Base-by-base conservation (phyloP, 2,888 invertebrate genomes). In the Macaria notata region DNA sequence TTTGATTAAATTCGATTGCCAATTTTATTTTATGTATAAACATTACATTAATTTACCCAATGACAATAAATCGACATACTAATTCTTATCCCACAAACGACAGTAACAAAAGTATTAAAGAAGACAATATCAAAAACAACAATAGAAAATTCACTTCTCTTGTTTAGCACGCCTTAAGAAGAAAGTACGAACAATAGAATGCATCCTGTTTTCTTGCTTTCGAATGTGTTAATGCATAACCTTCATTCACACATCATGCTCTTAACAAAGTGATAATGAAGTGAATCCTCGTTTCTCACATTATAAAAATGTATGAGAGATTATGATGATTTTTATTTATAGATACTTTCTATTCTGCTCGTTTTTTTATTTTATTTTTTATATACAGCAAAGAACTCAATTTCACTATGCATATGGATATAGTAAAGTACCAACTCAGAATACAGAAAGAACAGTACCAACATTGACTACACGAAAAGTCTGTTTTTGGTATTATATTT, bases 191-290 rank as follows among this genome's bases (percentile, higher is more conserved):
- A 59, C 57, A 60, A 56, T 54, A 61, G 49, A 52, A 57, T 56
- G 59, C 62, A 65, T 62, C 56, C 56, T 63, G 57, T 56, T 59
- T 60, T 57, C 57, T 54, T 57, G 45, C 48, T 36, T 61, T 49
- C 54, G 4, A 54, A 65, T 19, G 61, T 65, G 67, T 49, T 67
- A 67, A 67, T 67, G 63, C 61, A 62, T 36, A 56, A 41, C 41
- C 56, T 59, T 57, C 54, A 58, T 61, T 56, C 62, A 52, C 58
- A 62, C 55, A 57, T 58, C 59, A 60, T 53, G 56, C 54, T 50
- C 54, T 63, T 56, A 58, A 61, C 57, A 41, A 60, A 65, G 65
- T 61, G 65, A 56, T 65, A 67, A 67, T 60, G 51, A 65, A 51
- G 44, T 46, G 19, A 50, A 57, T 62, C 54, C 47, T 49, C 59